Percentiles rank a stretch among this genome's conserved stretches.
These are phyloP conservation scores for Prunella himalayana DNA, from an alignment of 2,113 vertebrate species.

Conservation along the genomic window DNA sequence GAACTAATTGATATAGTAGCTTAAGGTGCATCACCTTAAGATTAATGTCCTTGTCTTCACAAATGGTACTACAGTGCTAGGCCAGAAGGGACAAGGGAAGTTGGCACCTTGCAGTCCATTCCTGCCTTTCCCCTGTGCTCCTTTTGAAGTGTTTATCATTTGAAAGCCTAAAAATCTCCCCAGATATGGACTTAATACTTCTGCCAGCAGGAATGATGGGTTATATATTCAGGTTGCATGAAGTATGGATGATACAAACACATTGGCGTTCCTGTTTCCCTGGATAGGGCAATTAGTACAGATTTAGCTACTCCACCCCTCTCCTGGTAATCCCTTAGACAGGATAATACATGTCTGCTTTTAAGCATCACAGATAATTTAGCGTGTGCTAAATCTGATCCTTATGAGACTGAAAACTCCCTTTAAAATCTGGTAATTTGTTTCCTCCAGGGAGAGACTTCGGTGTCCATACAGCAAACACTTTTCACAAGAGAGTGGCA, in stretches of 20 bases:
- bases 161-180: neutral
- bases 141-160: neutral
- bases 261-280: neutral
- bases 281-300: neutral
- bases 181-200: neutral
- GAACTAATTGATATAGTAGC: neutral
- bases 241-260: neutral
- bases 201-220: neutral
- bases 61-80: neutral
- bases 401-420: neutral
- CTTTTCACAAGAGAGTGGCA: neutral
- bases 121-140: neutral
- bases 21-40: neutral
- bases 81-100: neutral
- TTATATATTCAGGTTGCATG: neutral
- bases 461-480: neutral
- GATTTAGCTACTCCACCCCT: neutral
- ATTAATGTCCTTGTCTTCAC: neutral
- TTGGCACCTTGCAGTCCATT: neutral
- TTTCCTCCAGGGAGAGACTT: neutral
- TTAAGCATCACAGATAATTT: neutral
- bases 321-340: neutral
- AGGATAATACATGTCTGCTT: slow-evolving; percentile 5
- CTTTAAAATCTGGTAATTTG: neutral
- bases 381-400: neutral